These are phyloP conservation scores for Saccopteryx leptura DNA, from an alignment of 2,113 vertebrate genomes.

Conservation along the genomic window DNA sequence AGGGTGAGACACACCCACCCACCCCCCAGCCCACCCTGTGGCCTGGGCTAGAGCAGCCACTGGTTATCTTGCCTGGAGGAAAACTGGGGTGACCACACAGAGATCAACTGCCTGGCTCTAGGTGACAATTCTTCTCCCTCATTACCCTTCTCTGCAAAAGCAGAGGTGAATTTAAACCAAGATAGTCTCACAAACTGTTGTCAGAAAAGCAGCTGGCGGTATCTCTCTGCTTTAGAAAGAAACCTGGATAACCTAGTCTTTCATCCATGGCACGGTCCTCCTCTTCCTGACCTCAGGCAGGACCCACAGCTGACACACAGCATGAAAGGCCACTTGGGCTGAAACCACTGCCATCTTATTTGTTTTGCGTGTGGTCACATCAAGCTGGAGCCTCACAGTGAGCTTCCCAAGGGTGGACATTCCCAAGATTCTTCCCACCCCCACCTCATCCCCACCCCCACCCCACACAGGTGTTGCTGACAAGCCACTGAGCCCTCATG, in stretches of 20 bases:
- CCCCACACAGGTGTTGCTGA: not conserved
- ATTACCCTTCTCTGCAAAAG: not conserved
- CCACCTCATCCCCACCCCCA: not conserved
- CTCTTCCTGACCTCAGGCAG: not conserved
- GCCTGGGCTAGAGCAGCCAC: not conserved
- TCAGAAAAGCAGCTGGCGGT: not conserved
- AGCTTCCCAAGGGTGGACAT: not conserved
- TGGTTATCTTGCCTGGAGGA: not conserved
- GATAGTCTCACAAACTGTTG: not conserved
- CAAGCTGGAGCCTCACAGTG: not conserved
- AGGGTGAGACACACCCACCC: not conserved
- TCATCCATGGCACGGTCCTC: not conserved
- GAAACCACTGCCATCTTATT: not conserved
- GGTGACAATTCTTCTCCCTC: conserved; percentile 5
- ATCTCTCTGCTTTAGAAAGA: not conserved
- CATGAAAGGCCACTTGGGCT: not conserved
- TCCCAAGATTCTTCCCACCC: not conserved
- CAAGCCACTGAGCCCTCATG: not conserved
- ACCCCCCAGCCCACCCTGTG: not conserved
- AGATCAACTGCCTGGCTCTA: not conserved
- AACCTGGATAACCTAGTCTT: not conserved
- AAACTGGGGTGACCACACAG: not conserved
- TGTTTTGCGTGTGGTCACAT: not conserved
- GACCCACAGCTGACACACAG: not conserved
- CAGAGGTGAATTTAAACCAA: not conserved